These are phyloP conservation scores for Lerista edwardsae DNA, from an alignment of 2,797 vertebrate genomes.

Conservation along the genomic window DNA sequence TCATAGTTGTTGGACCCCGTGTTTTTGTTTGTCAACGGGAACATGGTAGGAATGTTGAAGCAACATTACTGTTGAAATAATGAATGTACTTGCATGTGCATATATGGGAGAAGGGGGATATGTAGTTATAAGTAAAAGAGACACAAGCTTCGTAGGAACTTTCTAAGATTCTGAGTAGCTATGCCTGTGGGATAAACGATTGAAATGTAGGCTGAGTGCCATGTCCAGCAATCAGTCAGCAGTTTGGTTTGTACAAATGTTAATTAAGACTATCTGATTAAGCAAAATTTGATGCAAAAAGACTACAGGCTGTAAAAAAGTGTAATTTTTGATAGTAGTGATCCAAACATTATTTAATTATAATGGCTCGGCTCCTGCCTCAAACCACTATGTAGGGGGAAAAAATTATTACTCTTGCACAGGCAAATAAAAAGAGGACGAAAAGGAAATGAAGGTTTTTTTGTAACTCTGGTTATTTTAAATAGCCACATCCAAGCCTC, in stretches of 20 bases:
- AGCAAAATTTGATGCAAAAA: background rate
- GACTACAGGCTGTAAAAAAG: background rate
- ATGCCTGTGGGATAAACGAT: background rate
- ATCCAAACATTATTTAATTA: constrained; percentile 3
- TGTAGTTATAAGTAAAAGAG: background rate
- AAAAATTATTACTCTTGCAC: too few species aligned
- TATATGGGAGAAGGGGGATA: background rate
- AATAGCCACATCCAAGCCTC: too few species aligned
- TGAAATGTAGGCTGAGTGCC: background rate
- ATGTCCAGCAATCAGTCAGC: background rate
- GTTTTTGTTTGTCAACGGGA: background rate
- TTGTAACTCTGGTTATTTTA: background rate
- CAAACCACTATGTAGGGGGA: background rate
- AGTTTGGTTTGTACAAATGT: background rate
- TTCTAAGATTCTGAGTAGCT: background rate
- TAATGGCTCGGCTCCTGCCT: too few species aligned
- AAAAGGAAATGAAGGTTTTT: background rate
- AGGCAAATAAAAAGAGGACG: too few species aligned
- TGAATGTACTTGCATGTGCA: background rate
- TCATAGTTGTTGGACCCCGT: background rate
- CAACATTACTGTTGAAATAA: background rate
- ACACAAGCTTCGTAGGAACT: background rate
- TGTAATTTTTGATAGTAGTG: background rate
- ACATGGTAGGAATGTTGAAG: background rate
- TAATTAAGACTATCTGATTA: background rate